Evolutionary conservation across 2,113 vertebrate genomes (phyloP).

Genomic region (Laticauda colubrina): DNA sequence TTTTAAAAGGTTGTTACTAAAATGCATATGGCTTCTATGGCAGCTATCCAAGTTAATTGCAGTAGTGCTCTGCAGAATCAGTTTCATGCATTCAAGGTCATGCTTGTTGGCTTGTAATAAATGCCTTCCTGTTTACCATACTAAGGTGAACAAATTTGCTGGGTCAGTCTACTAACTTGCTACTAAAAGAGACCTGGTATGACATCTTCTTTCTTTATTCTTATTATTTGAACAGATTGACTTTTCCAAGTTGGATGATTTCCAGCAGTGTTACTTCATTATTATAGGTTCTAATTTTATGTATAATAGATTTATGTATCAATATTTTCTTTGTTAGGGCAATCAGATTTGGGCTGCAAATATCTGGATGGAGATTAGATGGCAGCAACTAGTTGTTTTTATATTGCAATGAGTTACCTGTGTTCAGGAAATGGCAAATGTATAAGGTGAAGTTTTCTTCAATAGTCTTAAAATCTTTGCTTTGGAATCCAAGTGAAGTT

Average conservation of each 20-base stretch:
- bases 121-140: neutral
- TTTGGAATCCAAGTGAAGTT: neutral
- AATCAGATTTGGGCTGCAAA: neutral
- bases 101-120: neutral
- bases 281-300: neutral
- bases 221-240: neutral
- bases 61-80: neutral
- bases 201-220: neutral
- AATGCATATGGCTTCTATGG: neutral
- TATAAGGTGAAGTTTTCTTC: neutral
- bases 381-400: neutral
- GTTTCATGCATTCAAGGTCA: neutral
- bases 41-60: neutral
- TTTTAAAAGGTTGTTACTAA: neutral
- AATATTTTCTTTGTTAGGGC: neutral
- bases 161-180: neutral
- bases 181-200: neutral
- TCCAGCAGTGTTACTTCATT: neutral
- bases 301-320: neutral
- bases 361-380: neutral
- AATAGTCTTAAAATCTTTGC: neutral
- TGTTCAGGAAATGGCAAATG: neutral
- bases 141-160: neutral
- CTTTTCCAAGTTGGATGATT: neutral
- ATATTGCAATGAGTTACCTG: neutral